A percentile compares a stretch with the other conserved stretches of the same genome.
These are phyloP conservation scores for Macropis europaea DNA, from an alignment of 2,888 invertebrate genomes.

Conservation along the genomic window DNA sequence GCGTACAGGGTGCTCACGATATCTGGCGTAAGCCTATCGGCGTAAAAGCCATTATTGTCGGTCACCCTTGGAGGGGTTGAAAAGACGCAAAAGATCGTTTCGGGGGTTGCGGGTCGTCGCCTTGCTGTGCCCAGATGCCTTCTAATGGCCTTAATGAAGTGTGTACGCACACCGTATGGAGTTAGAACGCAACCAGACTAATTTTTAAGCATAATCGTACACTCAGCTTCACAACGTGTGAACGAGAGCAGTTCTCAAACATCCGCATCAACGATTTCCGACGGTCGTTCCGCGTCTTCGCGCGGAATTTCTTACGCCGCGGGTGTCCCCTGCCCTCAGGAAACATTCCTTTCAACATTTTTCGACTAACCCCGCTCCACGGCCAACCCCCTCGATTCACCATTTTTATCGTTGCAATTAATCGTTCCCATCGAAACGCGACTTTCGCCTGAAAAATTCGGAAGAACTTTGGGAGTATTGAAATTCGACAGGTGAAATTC, in stretches of 20 bases:
- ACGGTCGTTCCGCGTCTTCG: constrained; percentile 36
- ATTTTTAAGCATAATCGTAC: constrained; percentile 79
- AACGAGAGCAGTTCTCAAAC: constrained; percentile 70
- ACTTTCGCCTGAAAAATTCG: no score
- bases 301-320: constrained; percentile 43
- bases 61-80: constrained; percentile 52
- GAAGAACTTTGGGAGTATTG: no score
- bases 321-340: constrained; percentile 29
- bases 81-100: constrained; percentile 60
- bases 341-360: constrained; percentile 38
- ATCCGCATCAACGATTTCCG: constrained; percentile 37
- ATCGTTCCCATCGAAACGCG: background rate
- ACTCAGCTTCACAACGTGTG: constrained; percentile 80
- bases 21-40: constrained; percentile 59
- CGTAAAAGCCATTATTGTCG: constrained; percentile 60
- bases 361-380: constrained; percentile 13
- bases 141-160: constrained; percentile 79
- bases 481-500: no score
- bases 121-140: constrained; percentile 70
- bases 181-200: constrained; percentile 74
- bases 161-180: constrained; percentile 74
- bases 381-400: constrained; percentile 34
- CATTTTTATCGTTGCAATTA: constrained; percentile 6
- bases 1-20: constrained; percentile 46
- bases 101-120: constrained; percentile 55